Conservation (phyloP, 2,888 invertebrate genomes). For the Drosophila meridiana region DNA sequence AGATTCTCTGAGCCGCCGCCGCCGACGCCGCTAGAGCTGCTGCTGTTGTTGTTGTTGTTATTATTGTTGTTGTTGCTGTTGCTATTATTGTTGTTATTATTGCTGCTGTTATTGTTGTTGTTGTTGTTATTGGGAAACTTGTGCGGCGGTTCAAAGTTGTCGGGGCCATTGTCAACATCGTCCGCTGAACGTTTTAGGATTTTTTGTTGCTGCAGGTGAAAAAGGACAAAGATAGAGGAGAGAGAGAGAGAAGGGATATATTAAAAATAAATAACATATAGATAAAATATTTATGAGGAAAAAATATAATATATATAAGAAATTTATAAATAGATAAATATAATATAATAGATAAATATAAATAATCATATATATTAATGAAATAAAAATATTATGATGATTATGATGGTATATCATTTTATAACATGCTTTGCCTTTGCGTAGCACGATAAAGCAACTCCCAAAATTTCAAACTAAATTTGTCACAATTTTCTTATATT, state of each 20-base stretch:
- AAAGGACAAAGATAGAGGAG: conserved; percentile 29
- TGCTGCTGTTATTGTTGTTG: conserved; percentile 81
- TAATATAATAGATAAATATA: neutral
- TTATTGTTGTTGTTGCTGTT: conserved; percentile 25
- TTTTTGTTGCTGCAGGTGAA: conserved; percentile 91
- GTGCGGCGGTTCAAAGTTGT: conserved; percentile 89
- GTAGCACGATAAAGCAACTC: too few species aligned
- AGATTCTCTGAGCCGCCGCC: conserved; percentile 84
- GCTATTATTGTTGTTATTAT: conserved; percentile 60
- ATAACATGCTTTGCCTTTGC: too few species aligned
- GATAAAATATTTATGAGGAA: neutral
- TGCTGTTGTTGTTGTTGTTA: conserved; percentile 56
- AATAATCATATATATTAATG: too few species aligned
- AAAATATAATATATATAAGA: neutral
- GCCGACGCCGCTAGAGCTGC: conserved; percentile 52
- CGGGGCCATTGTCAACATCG: conserved; percentile 86
- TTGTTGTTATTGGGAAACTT: conserved; percentile 87
- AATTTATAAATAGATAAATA: neutral
- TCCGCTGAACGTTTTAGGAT: conserved; percentile 91
- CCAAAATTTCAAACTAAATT: too few species aligned
- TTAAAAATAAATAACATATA: conserved; percentile 12
- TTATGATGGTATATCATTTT: too few species aligned
- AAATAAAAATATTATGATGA: too few species aligned
- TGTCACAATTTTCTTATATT: too few species aligned
- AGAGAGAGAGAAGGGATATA: neutral